Evolutionary conservation across 1,140 invertebrate species (phyloP).

Genomic region (Ceratina japonica): DNA sequence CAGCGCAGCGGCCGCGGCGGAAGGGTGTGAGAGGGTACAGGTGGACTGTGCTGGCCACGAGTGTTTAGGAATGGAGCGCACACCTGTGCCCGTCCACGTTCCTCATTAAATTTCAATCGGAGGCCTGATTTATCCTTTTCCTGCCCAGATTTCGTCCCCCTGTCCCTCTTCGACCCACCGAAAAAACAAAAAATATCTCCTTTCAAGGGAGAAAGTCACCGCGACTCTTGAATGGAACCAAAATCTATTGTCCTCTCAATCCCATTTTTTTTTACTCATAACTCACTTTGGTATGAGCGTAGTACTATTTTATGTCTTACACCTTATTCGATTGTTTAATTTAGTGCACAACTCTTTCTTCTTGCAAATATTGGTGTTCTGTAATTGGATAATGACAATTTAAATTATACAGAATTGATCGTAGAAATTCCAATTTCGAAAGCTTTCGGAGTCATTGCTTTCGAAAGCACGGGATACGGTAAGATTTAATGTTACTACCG

Average conservation of each 20-base stretch:
- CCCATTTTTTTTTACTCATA: no score
- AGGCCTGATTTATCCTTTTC: constrained; percentile 58
- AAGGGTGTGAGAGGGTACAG: constrained; percentile 22
- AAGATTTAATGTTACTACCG: neutral
- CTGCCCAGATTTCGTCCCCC: neutral
- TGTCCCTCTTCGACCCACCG: neutral
- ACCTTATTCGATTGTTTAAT: neutral
- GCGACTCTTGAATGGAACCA: neutral
- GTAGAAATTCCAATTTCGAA: neutral
- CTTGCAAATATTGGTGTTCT: no score
- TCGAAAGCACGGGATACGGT: neutral
- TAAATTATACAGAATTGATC: neutral
- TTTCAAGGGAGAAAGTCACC: neutral
- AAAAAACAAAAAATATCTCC: neutral
- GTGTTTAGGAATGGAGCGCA: constrained; percentile 23
- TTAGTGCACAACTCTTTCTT: neutral
- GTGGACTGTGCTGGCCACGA: neutral
- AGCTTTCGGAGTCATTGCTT: neutral
- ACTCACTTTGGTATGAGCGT: no score
- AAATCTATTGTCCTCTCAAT: no score
- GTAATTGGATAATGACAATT: neutral
- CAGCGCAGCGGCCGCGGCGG: neutral
- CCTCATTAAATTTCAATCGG: constrained; percentile 66
- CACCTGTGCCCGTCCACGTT: constrained; percentile 24
- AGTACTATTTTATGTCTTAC: neutral